Percentiles rank a stretch among this genome's conserved stretches.
Evolutionary conservation across 2,113 vertebrate genomes (phyloP).

Genomic region (Crocuta crocuta): DNA sequence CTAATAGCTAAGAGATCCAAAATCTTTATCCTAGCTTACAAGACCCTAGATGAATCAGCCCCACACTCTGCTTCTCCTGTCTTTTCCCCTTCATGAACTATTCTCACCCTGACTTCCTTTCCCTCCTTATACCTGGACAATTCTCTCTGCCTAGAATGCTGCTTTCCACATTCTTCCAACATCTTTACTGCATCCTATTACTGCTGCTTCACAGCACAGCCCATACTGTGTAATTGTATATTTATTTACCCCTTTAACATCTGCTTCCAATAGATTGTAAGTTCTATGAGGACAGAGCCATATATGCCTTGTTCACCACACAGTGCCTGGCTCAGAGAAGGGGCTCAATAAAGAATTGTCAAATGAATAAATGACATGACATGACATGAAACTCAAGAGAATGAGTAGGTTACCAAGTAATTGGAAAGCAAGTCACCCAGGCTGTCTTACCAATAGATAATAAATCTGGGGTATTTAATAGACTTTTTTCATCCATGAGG

Average conservation of each 20-base stretch:
- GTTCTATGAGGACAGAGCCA: not conserved
- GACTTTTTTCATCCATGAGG: not conserved
- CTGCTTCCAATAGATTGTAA: not conserved
- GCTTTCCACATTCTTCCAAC: not conserved
- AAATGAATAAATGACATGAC: not conserved
- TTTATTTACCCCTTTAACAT: not conserved
- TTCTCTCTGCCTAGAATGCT: not conserved
- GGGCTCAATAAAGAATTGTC: not conserved
- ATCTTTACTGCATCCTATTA: not conserved
- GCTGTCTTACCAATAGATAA: not conserved
- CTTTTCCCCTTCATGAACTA: not conserved
- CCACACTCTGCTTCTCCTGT: not conserved
- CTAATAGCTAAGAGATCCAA: not conserved
- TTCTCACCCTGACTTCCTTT: too few species aligned
- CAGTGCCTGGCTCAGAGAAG: not conserved
- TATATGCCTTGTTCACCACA: not conserved
- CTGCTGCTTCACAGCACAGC: not conserved
- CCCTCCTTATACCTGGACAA: not conserved
- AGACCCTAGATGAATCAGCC: not conserved
- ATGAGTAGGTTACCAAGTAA: not conserved
- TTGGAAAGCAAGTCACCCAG: not conserved
- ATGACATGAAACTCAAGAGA: not conserved
- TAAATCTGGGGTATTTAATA: not conserved
- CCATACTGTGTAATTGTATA: not conserved
- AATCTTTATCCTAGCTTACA: not conserved